Percentiles rank a stretch among this genome's conserved stretches.
Conservation (phyloP, 1,140 invertebrate genomes). For the Nomia melanderi region DNA sequence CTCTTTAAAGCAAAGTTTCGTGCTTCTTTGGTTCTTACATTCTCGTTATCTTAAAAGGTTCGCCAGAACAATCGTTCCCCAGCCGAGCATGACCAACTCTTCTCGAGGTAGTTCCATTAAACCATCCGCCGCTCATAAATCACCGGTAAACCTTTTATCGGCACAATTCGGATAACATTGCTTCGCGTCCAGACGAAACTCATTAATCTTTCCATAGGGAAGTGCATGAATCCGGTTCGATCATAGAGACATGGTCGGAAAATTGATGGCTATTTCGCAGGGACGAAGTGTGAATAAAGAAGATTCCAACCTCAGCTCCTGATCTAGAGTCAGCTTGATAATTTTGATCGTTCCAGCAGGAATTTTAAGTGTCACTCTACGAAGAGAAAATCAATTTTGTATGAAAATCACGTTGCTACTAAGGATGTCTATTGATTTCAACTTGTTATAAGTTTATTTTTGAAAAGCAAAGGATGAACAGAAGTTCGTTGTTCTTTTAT, state of each 20-base stretch:
- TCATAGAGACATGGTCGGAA: constrained; percentile 23
- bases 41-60: constrained; percentile 33
- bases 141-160: constrained; percentile 49
- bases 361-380: neutral
- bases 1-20: neutral
- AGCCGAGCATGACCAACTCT: constrained; percentile 8
- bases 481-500: no score
- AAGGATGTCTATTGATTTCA: no score
- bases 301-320: neutral
- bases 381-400: neutral
- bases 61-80: constrained; percentile 19
- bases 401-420: no score
- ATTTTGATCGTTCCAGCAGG: neutral
- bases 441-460: no score
- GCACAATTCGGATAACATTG: constrained; percentile 49
- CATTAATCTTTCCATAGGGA: constrained; percentile 35
- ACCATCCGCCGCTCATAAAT: constrained; percentile 30
- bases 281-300: neutral
- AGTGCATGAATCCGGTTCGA: constrained; percentile 33
- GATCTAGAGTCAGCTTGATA: no score
- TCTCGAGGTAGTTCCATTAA: constrained; percentile 35
- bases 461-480: no score
- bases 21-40: neutral
- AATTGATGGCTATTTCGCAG: constrained; percentile 40
- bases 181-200: neutral